Conservation (phyloP, 2,797 vertebrate species). For the Syngnathus rostellatus region DNA sequence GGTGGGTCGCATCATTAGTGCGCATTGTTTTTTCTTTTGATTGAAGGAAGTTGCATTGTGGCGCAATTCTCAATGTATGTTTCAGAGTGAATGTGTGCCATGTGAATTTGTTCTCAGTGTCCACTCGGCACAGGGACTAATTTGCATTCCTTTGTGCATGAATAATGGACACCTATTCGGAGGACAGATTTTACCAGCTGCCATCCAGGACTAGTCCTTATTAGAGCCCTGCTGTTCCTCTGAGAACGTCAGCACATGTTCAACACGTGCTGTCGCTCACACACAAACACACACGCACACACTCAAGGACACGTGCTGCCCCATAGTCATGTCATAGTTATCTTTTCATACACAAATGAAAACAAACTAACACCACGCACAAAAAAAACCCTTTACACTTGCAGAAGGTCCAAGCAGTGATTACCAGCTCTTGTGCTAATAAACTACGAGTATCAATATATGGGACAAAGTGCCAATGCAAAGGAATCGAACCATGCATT, state of each 20-base stretch:
- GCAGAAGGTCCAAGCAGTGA: constrained; percentile 23
- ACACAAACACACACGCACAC: constrained; percentile 41
- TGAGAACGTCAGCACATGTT: constrained; percentile 99
- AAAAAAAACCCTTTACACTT: constrained; percentile 36
- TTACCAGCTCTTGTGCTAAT: constrained; percentile 35
- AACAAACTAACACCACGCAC: constrained; percentile 45
- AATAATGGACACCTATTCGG: constrained; percentile 96
- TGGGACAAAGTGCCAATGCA: constrained; percentile 22
- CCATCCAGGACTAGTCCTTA: constrained; percentile 92
- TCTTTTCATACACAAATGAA: constrained; percentile 59
- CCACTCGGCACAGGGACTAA: constrained; percentile 90
- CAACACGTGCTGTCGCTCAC: constrained; percentile 65
- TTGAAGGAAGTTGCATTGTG: constrained; percentile 64
- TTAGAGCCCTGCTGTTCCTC: constrained; percentile 94
- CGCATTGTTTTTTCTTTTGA: constrained; percentile 66
- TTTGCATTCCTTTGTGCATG: constrained; percentile 98
- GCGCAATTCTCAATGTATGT: constrained; percentile 69
- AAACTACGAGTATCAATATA: constrained; percentile 21
- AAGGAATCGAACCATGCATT: not conserved
- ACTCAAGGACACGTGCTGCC: constrained; percentile 54
- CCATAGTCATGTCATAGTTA: constrained; percentile 38
- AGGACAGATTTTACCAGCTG: constrained; percentile 97
- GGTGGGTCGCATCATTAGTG: constrained; percentile 59
- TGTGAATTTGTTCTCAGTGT: constrained; percentile 98
- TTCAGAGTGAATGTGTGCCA: constrained; percentile 74